A percentile compares a stretch with the other conserved stretches of the same genome.
phyloP scores from a whole-genome alignment of 2,888 invertebrate species.

The Gisinianus flammeolus region DNA sequence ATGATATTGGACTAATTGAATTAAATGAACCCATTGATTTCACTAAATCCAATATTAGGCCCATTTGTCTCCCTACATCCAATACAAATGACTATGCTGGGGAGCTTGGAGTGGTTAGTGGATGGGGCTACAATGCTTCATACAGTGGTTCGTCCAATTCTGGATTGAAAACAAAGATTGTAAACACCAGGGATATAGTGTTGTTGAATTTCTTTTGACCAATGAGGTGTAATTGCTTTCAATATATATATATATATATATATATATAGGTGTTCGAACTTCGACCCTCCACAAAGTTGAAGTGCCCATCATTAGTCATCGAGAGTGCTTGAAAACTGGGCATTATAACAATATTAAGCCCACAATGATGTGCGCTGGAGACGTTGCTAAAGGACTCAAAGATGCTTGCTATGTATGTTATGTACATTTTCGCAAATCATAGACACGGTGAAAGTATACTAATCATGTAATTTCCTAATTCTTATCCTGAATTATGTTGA shows the following conservation, averaged over 20 bases:
- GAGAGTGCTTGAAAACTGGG: conserved; percentile 12
- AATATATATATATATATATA: background rate
- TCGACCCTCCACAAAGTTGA: conserved; percentile 26
- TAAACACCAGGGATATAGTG: no score
- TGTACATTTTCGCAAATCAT: background rate
- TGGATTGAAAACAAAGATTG: no score
- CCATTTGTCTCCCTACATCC: conserved; percentile 30
- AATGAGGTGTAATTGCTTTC: background rate
- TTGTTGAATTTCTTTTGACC: no score
- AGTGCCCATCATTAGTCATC: conserved; percentile 34
- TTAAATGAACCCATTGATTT: conserved; percentile 35
- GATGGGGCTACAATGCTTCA: conserved; percentile 35
- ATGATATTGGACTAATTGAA: conserved; percentile 40
- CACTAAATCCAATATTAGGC: conserved; percentile 26
- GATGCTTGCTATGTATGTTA: conserved; percentile 41
- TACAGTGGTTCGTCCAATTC: no score
- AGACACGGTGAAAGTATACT: background rate
- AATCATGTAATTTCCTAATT: background rate
- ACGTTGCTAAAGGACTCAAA: conserved; percentile 23
- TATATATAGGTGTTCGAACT: conserved; percentile 25
- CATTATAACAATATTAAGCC: conserved; percentile 25
- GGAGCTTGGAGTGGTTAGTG: conserved; percentile 21
- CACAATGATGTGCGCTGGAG: conserved; percentile 37
- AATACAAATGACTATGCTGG: conserved; percentile 23
- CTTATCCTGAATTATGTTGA: no score